Evolutionary conservation across 2,888 invertebrate species (phyloP), one percentile per base, ranked within the genome.

Genomic region (Papilio gigon): DNA sequence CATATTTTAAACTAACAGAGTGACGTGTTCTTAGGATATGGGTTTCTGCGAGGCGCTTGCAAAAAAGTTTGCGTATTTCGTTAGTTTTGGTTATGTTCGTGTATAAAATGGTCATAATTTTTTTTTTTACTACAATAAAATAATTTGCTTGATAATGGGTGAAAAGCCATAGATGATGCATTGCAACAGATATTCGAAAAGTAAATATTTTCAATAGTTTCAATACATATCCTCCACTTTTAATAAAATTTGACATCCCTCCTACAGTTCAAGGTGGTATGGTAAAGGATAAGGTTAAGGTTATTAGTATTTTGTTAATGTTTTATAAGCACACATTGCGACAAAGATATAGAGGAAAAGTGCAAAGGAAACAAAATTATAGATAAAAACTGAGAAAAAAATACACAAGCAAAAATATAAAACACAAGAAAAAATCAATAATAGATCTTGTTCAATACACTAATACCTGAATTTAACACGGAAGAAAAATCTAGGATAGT

Each of bases 351-450:
- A 11, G 1, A 44, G 17, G 25, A 25, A 53, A n/a, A 3, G 14
- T 40, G n/a, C n/a, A 4, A 40, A 14, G 25, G 3, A 27, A n/a
- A 22, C 2, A n/a, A 50, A 27, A 50, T 27, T 5, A 4, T 53
- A 53, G 25, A 25, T 14, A 25, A 50, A 50, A 50, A 53, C 27
- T 53, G 6, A 11, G 1, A 27, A 27, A n/a, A 27, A 53, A 14
- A 53, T 53, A 27, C 53, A 27, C 53, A 53, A 27, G 53, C 27
- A 14, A 53, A n/a, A 22, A 47, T 47, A 22, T 47, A 25, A 12
- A 53, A 53, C 27, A 53, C 25, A 27, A 27, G n/a, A 27, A 53
- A 14, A 53, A n/a, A 53, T 8, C 2, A 50, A 53, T n/a, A 27
- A 53, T 22, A 12, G 5, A 12, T 4, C 11, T 27, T n/a, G n/a